These are phyloP conservation scores for Selene dorsalis DNA, from an alignment of 2,797 vertebrate genomes.

Conservation along the genomic window DNA sequence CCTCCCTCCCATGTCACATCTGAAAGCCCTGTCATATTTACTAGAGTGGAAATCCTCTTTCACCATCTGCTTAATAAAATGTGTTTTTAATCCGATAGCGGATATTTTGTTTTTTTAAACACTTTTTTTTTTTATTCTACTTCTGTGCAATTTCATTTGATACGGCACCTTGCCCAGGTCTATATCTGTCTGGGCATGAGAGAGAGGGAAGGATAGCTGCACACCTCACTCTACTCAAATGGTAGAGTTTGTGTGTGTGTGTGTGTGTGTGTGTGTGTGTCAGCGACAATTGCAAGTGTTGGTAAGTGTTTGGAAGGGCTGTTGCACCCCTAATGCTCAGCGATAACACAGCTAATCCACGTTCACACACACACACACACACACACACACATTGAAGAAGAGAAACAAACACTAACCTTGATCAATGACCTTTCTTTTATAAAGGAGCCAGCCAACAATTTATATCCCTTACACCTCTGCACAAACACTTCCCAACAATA, in stretches of 20 bases:
- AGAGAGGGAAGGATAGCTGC: slow-evolving; percentile 48
- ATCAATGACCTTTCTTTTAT: slow-evolving; percentile 71
- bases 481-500: slow-evolving; percentile 10
- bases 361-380: slow-evolving; percentile 26
- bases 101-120: slow-evolving; percentile 81
- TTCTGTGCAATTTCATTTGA: slow-evolving; percentile 80
- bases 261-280: slow-evolving; percentile 13
- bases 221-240: slow-evolving; percentile 32
- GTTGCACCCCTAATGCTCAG: slow-evolving; percentile 52
- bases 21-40: slow-evolving; percentile 89
- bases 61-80: slow-evolving; percentile 94
- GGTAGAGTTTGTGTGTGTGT: slow-evolving; percentile 1
- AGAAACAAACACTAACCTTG: slow-evolving; percentile 60
- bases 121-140: slow-evolving; percentile 81
- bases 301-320: slow-evolving; percentile 57
- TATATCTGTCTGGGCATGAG: slow-evolving; percentile 56
- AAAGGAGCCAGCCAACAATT: slow-evolving; percentile 42
- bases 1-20: slow-evolving; percentile 74
- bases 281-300: slow-evolving; percentile 45
- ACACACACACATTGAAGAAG: not conserved
- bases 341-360: slow-evolving; percentile 63
- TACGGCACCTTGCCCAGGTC: slow-evolving; percentile 61
- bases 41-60: slow-evolving; percentile 90
- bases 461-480: slow-evolving; percentile 18
- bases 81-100: slow-evolving; percentile 91